Base-by-base conservation (phyloP, 2,113 vertebrate genomes). In the Stictonetta naevosa region DNA sequence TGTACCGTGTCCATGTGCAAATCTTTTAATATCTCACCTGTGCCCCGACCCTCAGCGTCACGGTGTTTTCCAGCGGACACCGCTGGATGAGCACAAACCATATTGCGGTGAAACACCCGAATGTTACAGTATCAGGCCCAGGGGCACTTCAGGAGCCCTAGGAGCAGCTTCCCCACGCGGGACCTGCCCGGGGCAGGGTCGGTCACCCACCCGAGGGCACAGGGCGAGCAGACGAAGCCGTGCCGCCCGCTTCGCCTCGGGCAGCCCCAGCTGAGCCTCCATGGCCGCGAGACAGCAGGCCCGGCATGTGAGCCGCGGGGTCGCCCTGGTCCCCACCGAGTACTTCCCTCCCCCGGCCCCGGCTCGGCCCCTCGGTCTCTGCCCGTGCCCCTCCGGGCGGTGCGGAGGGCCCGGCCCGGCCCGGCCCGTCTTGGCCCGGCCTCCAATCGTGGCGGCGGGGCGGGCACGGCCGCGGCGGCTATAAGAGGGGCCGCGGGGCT, bases 1-100 rank as follows among this genome's bases (percentile, higher is more conserved):
- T 1, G 1, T 44, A 44, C 22, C 10, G 21, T n/a, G n/a, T 33
- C n/a, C 25, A 38, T 0, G 1, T 5, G 3, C 12, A 34, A 60
- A 38, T 2, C 20, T 25, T 22, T 5, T 6, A 22, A 3, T 3
- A 28, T 11, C 7, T 73, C 26, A 50, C 8, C 33, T 28, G 34
- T 21, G 20, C 78, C 16, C 42, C 62, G 63, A 7, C 3, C 34
- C 17, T 33, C 3, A 0, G 21, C 36, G 50, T 19, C 64, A 29
- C 28, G 7, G 10, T 11, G 63, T 56, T 74, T 77, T 53, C n/a
- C 31, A 59, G 44, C 1, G 66, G 40, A 21, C 7, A 15, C 4
- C 19, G 15, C 12, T 5, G 42, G 22, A 71, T 25, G 16, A 66
- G 36, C 36, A 13, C 9, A 20, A 42, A 44, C 5, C 44, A 60